phyloP scores from a whole-genome alignment of 2,113 vertebrate species.

The Pluvialis apricaria region DNA sequence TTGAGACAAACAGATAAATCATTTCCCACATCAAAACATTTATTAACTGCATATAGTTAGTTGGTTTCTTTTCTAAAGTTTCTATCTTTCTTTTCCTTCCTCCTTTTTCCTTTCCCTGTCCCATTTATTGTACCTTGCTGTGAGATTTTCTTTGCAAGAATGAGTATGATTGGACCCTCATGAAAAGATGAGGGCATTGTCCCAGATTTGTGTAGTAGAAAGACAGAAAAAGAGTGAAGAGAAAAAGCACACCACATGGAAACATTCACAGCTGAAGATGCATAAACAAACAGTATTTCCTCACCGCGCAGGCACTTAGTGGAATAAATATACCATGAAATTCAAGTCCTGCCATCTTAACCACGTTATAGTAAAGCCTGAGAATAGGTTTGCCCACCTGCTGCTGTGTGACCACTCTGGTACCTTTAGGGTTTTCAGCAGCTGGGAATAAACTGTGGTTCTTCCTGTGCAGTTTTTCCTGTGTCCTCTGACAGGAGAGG shows the following conservation, averaged over 20 bases:
- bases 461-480: not conserved
- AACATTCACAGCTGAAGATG: not conserved
- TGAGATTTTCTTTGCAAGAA: not conserved
- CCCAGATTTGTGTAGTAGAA: not conserved
- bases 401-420: not conserved
- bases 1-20: not conserved
- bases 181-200: not conserved
- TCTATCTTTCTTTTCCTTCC: not conserved
- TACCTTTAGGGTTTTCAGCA: not conserved
- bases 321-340: not conserved
- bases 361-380: not conserved
- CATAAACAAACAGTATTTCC: not conserved
- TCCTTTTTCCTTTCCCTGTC: not conserved
- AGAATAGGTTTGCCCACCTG: not conserved
- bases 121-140: not conserved
- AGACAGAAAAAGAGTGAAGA: not conserved
- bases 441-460: not conserved
- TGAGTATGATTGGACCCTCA: not conserved
- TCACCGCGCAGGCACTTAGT: not conserved
- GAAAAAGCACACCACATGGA: not conserved
- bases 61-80: not conserved
- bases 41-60: not conserved
- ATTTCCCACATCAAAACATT: constrained; percentile 9
- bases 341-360: not conserved
- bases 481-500: not conserved